phyloP scores from a whole-genome alignment of 2,113 vertebrate species.

The Mus pahari region DNA sequence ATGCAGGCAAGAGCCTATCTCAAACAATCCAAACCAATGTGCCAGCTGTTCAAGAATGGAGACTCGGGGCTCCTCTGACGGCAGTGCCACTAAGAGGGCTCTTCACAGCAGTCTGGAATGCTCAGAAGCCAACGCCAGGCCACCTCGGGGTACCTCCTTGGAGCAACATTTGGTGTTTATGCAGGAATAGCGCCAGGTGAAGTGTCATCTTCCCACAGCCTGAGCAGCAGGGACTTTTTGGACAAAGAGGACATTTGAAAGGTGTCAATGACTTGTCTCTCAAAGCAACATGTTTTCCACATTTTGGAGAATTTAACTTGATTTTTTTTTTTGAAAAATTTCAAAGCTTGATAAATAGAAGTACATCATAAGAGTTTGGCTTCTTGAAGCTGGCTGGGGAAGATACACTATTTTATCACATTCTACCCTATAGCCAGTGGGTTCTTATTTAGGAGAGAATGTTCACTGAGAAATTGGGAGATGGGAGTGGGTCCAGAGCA shows the following conservation, averaged over 20 bases:
- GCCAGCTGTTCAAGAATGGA: conserved; percentile 50
- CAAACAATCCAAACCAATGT: not conserved
- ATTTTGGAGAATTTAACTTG: conserved; percentile 82
- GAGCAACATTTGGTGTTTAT: conserved; percentile 81
- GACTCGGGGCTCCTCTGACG: conserved; percentile 72
- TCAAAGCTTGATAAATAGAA: conserved; percentile 67
- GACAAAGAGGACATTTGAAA: conserved; percentile 85
- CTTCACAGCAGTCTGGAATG: not conserved
- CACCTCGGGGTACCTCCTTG: conserved; percentile 78
- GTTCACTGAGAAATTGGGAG: not conserved
- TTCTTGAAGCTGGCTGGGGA: conserved; percentile 57
- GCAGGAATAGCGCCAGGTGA: conserved; percentile 82
- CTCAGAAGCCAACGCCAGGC: conserved; percentile 59
- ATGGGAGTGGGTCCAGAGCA: not conserved
- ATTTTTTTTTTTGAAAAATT: conserved; percentile 79
- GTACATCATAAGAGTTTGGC: conserved; percentile 16
- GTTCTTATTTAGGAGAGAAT: not conserved
- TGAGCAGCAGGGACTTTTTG: conserved; percentile 75
- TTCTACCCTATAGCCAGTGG: not conserved
- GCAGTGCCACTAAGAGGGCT: conserved; percentile 50
- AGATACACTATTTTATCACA: conserved; percentile 17
- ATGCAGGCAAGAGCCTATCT: not conserved
- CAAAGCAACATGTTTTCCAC: conserved; percentile 83
- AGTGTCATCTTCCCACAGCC: conserved; percentile 81
- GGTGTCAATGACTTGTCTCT: conserved; percentile 83